These are phyloP conservation scores for Kryphioiulus occultus DNA, from an alignment of 2,888 invertebrate species.

Conservation along the genomic window DNA sequence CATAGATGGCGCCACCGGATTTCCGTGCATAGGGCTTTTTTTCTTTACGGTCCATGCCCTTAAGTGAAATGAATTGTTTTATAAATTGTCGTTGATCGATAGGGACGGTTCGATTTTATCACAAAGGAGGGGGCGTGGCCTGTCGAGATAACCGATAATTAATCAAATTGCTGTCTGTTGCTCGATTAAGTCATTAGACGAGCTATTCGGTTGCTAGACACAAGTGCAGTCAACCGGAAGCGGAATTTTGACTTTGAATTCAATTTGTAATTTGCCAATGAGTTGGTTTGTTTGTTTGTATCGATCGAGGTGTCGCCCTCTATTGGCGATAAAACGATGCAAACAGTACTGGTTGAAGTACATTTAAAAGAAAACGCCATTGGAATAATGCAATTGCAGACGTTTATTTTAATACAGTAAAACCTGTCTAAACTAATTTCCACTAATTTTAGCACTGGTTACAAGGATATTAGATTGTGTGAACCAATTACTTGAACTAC, in stretches of 20 bases:
- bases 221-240: not conserved
- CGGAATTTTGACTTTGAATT: not conserved
- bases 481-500: no score
- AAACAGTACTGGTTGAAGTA: no score
- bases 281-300: not conserved
- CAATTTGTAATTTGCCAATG: not conserved
- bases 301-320: not conserved
- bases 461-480: no score
- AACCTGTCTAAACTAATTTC: no score
- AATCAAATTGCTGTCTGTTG: not conserved
- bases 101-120: not conserved
- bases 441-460: no score
- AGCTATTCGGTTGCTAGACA: not conserved
- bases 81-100: not conserved
- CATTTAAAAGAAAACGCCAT: no score
- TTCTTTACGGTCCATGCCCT: no score
- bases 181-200: not conserved
- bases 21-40: no score
- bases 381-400: no score
- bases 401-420: no score
- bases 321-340: no score
- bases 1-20: no score
- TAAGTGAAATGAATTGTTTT: not conserved
- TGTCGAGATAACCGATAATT: not conserved
- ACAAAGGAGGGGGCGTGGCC: slow-evolving; percentile 1